These are phyloP conservation scores for Drosophila auraria DNA, from an alignment of 1,140 invertebrate species.

Conservation along the genomic window DNA sequence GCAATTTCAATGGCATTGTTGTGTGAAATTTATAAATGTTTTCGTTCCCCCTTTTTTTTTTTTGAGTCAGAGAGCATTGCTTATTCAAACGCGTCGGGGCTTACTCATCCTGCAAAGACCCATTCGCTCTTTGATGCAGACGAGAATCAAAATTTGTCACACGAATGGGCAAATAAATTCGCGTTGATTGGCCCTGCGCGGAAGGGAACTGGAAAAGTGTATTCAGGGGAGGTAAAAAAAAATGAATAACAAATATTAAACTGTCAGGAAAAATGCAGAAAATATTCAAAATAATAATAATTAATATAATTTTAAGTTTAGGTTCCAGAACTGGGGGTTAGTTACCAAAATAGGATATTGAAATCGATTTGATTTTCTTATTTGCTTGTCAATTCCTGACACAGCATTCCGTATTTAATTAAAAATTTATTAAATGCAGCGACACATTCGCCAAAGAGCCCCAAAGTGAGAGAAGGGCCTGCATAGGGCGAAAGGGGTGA, in stretches of 20 bases:
- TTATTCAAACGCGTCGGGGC: slow-evolving; percentile 26
- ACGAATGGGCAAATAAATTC: slow-evolving; percentile 22
- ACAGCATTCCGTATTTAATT: slow-evolving; percentile 53
- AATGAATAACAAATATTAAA: not conserved
- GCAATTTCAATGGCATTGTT: slow-evolving; percentile 51
- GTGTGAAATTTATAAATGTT: slow-evolving; percentile 63
- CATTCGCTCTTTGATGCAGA: slow-evolving; percentile 17
- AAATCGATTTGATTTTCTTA: not conserved
- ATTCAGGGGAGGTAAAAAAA: not conserved
- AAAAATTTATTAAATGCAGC: slow-evolving; percentile 68
- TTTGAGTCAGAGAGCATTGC: not conserved
- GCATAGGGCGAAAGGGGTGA: slow-evolving; percentile 4
- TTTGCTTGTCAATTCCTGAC: slow-evolving; percentile 46
- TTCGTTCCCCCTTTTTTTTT: slow-evolving; percentile 6
- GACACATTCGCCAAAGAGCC: slow-evolving; percentile 8
- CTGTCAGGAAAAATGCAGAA: too few species aligned
- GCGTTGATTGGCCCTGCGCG: not conserved
- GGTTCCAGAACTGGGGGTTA: not conserved
- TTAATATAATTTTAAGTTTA: not conserved
- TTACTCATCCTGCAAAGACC: slow-evolving; percentile 14
- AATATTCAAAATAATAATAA: too few species aligned
- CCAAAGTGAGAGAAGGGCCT: not conserved
- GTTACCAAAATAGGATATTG: not conserved
- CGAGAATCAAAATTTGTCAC: slow-evolving; percentile 35
- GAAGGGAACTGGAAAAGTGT: not conserved